Evolutionary conservation across 2,888 invertebrate genomes (phyloP).

Genomic region (Serrognathus titanus): DNA sequence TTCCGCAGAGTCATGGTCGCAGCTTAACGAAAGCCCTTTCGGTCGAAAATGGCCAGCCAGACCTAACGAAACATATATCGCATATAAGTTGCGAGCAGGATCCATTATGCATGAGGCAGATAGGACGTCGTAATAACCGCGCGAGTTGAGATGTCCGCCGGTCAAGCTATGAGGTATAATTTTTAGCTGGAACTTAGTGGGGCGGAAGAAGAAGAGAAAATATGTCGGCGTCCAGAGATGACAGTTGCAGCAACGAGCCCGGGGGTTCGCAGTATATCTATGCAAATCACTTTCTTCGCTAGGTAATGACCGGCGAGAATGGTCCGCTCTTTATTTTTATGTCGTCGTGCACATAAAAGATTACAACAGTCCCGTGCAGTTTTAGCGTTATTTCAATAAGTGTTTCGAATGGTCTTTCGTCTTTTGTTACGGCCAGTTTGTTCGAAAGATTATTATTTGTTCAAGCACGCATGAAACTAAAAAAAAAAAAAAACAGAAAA

Average conservation of each 20-base stretch:
- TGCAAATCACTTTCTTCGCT: constrained; percentile 1
- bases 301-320: not conserved
- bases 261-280: not conserved
- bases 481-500: too few species aligned
- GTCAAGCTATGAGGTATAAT: constrained; percentile 45
- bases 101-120: constrained; percentile 39
- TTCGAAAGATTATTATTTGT: too few species aligned
- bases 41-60: constrained; percentile 13
- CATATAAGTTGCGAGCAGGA: constrained; percentile 22
- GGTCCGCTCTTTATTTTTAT: too few species aligned
- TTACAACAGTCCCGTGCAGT: too few species aligned
- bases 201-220: constrained; percentile 45
- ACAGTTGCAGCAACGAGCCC: constrained; percentile 21
- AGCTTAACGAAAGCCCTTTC: not conserved
- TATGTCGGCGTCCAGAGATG: constrained; percentile 43
- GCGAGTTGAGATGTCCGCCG: constrained; percentile 40
- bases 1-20: not conserved
- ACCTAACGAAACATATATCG: constrained; percentile 17
- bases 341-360: too few species aligned
- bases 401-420: too few species aligned
- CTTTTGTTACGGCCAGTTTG: too few species aligned
- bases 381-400: too few species aligned
- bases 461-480: too few species aligned
- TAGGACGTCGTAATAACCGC: constrained; percentile 39
- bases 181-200: constrained; percentile 45